These are phyloP conservation scores for Drosophila nikananu DNA, from an alignment of 1,140 invertebrate species.

Conservation along the genomic window DNA sequence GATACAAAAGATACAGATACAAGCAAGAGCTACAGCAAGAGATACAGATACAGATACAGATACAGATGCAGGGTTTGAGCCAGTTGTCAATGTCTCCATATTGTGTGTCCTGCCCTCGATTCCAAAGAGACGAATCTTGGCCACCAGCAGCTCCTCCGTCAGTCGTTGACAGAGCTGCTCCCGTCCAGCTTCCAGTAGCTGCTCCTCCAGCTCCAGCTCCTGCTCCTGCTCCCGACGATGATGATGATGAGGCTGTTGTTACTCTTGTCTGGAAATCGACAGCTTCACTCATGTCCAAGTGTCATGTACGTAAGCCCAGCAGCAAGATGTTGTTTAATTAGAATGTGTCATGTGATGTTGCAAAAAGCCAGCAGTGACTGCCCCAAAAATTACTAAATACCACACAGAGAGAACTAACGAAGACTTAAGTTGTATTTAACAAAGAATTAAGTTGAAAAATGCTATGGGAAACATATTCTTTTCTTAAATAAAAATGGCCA, in stretches of 20 bases:
- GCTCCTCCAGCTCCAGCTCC: neutral
- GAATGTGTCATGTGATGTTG: constrained; percentile 15
- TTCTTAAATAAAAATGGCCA: neutral
- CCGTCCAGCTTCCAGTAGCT: neutral
- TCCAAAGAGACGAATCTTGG: constrained; percentile 4
- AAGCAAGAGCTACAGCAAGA: neutral
- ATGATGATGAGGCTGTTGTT: constrained; percentile 8
- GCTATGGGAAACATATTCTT: neutral
- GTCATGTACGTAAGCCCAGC: neutral
- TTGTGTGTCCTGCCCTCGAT: constrained; percentile 9
- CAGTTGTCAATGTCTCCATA: constrained; percentile 6
- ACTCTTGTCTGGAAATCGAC: constrained; percentile 1
- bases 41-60: neutral
- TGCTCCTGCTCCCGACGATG: neutral
- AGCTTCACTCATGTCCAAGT: constrained; percentile 16
- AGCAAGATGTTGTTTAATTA: constrained; percentile 15
- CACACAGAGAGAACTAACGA: neutral
- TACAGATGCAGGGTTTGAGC: neutral
- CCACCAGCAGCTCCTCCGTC: constrained; percentile 4
- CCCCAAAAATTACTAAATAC: neutral
- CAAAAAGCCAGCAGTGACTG: neutral
- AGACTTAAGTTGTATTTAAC: neutral
- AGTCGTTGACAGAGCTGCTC: neutral
- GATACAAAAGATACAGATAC: constrained; percentile 1
- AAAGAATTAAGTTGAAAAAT: neutral